Conservation (phyloP, 2,797 vertebrate species). For the Bufotes viridis region DNA sequence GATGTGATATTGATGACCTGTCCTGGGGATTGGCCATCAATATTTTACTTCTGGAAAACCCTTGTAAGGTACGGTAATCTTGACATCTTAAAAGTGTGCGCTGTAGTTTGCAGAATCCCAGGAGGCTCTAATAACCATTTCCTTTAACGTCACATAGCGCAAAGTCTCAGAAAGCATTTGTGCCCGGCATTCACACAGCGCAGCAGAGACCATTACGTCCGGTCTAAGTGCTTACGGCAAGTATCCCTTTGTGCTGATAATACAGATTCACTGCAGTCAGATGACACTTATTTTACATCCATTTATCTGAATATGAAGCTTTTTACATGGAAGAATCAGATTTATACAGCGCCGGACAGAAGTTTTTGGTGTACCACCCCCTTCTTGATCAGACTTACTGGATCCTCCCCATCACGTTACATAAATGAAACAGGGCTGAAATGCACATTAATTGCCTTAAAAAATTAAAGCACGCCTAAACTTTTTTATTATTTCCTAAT, state of each 20-base stretch:
- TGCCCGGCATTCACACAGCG: slow-evolving; percentile 21
- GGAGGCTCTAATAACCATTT: background rate
- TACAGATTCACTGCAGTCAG: slow-evolving; percentile 20
- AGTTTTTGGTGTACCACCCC: no score
- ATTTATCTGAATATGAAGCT: background rate
- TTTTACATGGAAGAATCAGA: background rate
- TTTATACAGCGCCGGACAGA: background rate
- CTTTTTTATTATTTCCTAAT: no score
- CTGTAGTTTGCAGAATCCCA: background rate
- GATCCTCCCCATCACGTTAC: no score
- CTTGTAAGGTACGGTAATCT: background rate
- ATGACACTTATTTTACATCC: background rate
- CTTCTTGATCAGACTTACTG: no score
- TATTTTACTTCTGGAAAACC: no score
- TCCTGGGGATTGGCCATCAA: no score
- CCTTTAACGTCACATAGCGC: slow-evolving; percentile 12
- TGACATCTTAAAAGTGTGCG: slow-evolving; percentile 3
- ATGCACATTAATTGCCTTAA: no score
- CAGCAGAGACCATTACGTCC: slow-evolving; percentile 29
- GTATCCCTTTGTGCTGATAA: slow-evolving; percentile 41
- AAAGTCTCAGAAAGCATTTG: slow-evolving; percentile 30
- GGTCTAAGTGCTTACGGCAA: slow-evolving; percentile 40
- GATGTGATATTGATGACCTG: no score
- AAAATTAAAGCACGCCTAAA: no score
- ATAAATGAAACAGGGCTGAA: no score